Conservation (phyloP, 2,113 vertebrate genomes). For the Sceloporus tristichus region DNA sequence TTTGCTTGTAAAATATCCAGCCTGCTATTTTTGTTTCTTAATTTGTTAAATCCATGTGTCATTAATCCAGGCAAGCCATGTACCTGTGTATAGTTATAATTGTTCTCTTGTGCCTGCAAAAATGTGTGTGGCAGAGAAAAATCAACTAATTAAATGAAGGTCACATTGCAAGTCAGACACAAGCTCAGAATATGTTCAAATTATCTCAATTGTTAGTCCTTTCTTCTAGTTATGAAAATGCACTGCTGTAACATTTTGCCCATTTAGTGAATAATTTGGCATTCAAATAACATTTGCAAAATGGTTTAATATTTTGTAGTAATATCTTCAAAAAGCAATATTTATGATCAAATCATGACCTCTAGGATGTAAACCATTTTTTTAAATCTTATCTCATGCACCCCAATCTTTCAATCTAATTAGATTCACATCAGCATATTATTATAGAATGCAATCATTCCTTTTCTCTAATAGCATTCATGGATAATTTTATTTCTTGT, state of each 20-base stretch:
- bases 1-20: not conserved
- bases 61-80: not conserved
- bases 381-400: constrained; percentile 70
- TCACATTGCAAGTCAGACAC: not conserved
- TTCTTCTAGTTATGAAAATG: not conserved
- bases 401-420: constrained; percentile 84
- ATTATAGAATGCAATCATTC: constrained; percentile 85
- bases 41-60: not conserved
- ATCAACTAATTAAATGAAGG: not conserved
- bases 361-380: constrained; percentile 65
- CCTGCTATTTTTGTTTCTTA: not conserved
- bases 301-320: constrained; percentile 51
- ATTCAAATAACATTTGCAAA: constrained; percentile 29
- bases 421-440: constrained; percentile 85
- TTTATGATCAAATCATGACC: constrained; percentile 75
- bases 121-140: not conserved
- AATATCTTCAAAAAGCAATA: constrained; percentile 52
- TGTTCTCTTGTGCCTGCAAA: not conserved
- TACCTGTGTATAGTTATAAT: not conserved
- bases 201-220: not conserved
- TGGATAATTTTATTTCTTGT: constrained; percentile 86
- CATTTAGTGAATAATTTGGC: constrained; percentile 44
- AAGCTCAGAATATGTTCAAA: constrained; percentile 1
- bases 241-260: fast-evolving
- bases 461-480: constrained; percentile 87